A percentile compares a stretch with the other conserved stretches of the same genome.
phyloP scores from a whole-genome alignment of 2,888 invertebrate genomes.

The Ormyrus nitidulus region DNA sequence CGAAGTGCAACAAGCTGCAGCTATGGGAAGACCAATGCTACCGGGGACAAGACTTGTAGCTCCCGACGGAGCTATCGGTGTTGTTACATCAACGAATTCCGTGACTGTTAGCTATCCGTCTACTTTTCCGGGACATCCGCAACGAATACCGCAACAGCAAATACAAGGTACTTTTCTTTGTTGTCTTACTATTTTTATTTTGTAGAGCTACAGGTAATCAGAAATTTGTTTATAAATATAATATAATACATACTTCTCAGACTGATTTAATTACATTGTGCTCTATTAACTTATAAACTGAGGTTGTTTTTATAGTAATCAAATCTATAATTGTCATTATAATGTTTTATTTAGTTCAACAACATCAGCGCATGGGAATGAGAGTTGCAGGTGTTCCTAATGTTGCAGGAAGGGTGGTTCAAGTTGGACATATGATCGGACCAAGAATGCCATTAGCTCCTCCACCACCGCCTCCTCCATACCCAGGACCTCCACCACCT shows the following conservation, averaged over 20 bases:
- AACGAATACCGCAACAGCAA: constrained; percentile 70
- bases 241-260: background rate
- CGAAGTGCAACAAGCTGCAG: constrained; percentile 82
- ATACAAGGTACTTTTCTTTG: constrained; percentile 67
- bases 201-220: background rate
- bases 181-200: background rate
- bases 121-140: constrained; percentile 71
- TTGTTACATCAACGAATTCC: constrained; percentile 81
- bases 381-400: constrained; percentile 71
- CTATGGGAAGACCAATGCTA: constrained; percentile 78
- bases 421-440: constrained; percentile 72
- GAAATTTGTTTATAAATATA: background rate
- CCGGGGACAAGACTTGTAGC: constrained; percentile 78
- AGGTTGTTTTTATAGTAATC: background rate
- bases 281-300: background rate
- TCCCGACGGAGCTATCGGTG: constrained; percentile 81
- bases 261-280: background rate
- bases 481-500: constrained; percentile 84
- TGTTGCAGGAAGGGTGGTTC: constrained; percentile 73
- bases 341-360: constrained; percentile 56
- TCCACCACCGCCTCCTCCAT: constrained; percentile 83
- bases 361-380: constrained; percentile 71
- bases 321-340: background rate
- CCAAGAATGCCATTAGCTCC: constrained; percentile 74
- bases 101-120: constrained; percentile 74